Evolutionary conservation across 2,888 invertebrate genomes (phyloP).

Genomic region (Drosophila testacea): DNA sequence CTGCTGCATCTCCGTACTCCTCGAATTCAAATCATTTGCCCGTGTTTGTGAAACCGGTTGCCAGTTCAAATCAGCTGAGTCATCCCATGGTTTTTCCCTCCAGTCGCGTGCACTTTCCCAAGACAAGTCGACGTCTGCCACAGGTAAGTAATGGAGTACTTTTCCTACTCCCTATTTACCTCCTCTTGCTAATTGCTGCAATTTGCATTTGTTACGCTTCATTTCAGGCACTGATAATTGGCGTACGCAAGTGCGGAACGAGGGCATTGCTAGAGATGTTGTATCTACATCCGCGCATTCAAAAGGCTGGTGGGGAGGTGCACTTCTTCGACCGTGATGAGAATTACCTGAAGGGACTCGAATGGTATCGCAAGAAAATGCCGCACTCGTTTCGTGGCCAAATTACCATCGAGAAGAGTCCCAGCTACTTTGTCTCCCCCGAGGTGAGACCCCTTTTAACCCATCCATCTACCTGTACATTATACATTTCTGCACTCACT

Average conservation of each 20-base stretch:
- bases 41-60: slow-evolving; percentile 77
- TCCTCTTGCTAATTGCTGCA: slow-evolving; percentile 63
- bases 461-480: background rate
- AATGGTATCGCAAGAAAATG: slow-evolving; percentile 98
- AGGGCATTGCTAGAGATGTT: slow-evolving; percentile 98
- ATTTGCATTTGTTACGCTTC: slow-evolving; percentile 56
- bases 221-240: slow-evolving; percentile 93
- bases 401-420: slow-evolving; percentile 98
- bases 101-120: slow-evolving; percentile 87
- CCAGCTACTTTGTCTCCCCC: slow-evolving; percentile 98
- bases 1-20: slow-evolving; percentile 19
- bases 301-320: slow-evolving; percentile 96
- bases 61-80: slow-evolving; percentile 82
- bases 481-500: slow-evolving; percentile 39
- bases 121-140: slow-evolving; percentile 88
- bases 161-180: no score
- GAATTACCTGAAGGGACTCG: slow-evolving; percentile 95
- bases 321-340: slow-evolving; percentile 99
- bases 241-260: slow-evolving; percentile 98
- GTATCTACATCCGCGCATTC: slow-evolving; percentile 96
- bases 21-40: slow-evolving; percentile 76
- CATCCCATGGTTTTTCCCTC: slow-evolving; percentile 85
- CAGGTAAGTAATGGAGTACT: slow-evolving; percentile 83
- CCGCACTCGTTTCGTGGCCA: slow-evolving; percentile 96
- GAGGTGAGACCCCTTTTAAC: slow-evolving; percentile 88